These are phyloP conservation scores for Melanostigma gelatinosum DNA, from an alignment of 2,113 vertebrate species.

Conservation along the genomic window DNA sequence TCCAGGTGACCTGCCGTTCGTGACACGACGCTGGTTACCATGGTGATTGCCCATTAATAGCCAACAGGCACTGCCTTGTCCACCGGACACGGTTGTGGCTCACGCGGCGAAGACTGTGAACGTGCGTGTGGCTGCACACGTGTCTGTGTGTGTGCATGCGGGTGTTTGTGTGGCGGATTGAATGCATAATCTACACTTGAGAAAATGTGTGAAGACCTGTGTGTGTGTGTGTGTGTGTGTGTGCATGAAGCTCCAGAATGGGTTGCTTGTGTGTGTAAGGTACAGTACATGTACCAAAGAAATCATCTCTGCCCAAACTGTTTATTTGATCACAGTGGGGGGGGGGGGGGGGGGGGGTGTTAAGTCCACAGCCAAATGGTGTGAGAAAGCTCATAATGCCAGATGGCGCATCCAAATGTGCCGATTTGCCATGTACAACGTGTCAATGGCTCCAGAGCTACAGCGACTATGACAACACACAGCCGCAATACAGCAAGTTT, in stretches of 20 bases:
- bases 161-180: slow-evolving; percentile 38
- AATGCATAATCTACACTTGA: slow-evolving; percentile 33
- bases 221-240: slow-evolving; percentile 14
- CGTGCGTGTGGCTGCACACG: slow-evolving; percentile 11
- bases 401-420: slow-evolving; percentile 79
- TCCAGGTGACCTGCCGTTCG: slow-evolving; percentile 78
- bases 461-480: slow-evolving; percentile 19
- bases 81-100: slow-evolving; percentile 59
- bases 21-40: slow-evolving; percentile 80
- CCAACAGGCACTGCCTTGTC: slow-evolving; percentile 70
- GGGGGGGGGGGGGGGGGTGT: slow-evolving; percentile 50
- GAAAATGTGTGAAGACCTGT: slow-evolving; percentile 32
- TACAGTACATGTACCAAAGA: slow-evolving; percentile 46
- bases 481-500: slow-evolving; percentile 28
- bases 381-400: slow-evolving; percentile 64
- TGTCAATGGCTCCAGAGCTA: slow-evolving; percentile 56
- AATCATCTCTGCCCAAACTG: slow-evolving; percentile 47
- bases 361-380: slow-evolving; percentile 60
- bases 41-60: slow-evolving; percentile 82
- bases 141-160: slow-evolving; percentile 18
- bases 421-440: slow-evolving; percentile 52
- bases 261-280: slow-evolving; percentile 25
- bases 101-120: slow-evolving; percentile 32
- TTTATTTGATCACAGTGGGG: slow-evolving; percentile 46
- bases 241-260: slow-evolving; percentile 37